Base-by-base conservation (phyloP, 2,888 invertebrate genomes). In the Agrochola lota region DNA sequence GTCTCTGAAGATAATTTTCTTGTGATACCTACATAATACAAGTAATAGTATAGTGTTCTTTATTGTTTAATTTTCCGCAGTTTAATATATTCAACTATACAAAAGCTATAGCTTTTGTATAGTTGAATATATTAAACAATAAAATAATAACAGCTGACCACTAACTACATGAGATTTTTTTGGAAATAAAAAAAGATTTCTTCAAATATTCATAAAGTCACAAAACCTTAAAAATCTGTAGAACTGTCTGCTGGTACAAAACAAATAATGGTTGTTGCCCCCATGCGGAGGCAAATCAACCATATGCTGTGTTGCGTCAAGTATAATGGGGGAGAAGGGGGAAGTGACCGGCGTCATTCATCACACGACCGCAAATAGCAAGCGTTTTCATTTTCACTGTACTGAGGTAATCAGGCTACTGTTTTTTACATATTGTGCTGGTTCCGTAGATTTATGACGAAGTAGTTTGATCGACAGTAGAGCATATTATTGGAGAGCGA, bases 301-400 rank as follows among this genome's bases (percentile, higher is more conserved):
- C 96, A 96, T 95, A 96, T 96, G 96, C 92, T 94, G 91, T 95
- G 95, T 92, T 94, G 91, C 93, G 94, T 93, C 93, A 93, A 91
- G 89, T 89, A 88, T 90, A 92, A 94, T 93, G 92, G 93, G 92
- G 92, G 92, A 88, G 90, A 78, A 88, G 90, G 91, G 91, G 93
- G 92, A 94, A 94, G 93, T 95, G 95, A 94, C 94, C 94, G 91
- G 89, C 86, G 88, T 91, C 94, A 95, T 95, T 94, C 94, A 95
- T 95, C 95, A 95, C 91, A 90, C 89, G 85, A 92, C 94, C 93
- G 90, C 94, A 93, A 94, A 93, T 91, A 92, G 87, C 90, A 84
- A 84, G 85, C 90, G 91, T 94, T 93, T 94, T 94, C 93, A 94
- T 93, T 94, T 93, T 93, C 91, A 91, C 91, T 84, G 86, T 90